Percentiles rank a stretch among this genome's conserved stretches.
These are phyloP conservation scores for Microctonus aethiopoides DNA, from an alignment of 2,888 invertebrate species.

Conservation along the genomic window DNA sequence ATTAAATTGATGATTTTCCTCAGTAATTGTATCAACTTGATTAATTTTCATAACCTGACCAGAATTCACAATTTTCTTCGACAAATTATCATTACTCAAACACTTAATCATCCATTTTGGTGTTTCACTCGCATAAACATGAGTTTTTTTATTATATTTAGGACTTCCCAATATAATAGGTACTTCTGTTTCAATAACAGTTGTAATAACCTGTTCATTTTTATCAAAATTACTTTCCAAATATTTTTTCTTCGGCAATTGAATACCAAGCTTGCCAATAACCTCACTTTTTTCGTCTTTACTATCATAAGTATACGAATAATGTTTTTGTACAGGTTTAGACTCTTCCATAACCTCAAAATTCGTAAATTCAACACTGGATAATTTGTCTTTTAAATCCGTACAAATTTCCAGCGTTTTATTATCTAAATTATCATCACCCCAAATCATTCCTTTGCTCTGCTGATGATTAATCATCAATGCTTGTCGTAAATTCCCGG, in stretches of 20 bases:
- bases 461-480: conserved; percentile 41
- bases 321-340: conserved; percentile 60
- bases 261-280: conserved; percentile 50
- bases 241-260: conserved; percentile 56
- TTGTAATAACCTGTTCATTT: conserved; percentile 62
- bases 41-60: conserved; percentile 33
- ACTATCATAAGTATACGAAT: conserved; percentile 61
- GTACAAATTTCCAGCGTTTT: conserved; percentile 25
- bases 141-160: conserved; percentile 56
- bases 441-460: conserved; percentile 21
- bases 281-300: conserved; percentile 43
- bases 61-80: conserved; percentile 38
- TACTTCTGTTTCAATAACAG: conserved; percentile 61
- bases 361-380: conserved; percentile 29
- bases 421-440: conserved; percentile 35
- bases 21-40: conserved; percentile 30
- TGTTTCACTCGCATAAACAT: conserved; percentile 56
- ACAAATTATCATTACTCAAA: conserved; percentile 47
- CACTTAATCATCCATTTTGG: conserved; percentile 62
- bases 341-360: conserved; percentile 32
- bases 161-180: conserved; percentile 57
- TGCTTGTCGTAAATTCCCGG: conserved; percentile 53
- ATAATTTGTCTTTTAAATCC: conserved; percentile 35
- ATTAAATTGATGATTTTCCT: conserved; percentile 1
- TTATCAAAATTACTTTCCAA: conserved; percentile 62